These are phyloP conservation scores for Athetis lepigone DNA, from an alignment of 2,888 invertebrate genomes.

Conservation along the genomic window DNA sequence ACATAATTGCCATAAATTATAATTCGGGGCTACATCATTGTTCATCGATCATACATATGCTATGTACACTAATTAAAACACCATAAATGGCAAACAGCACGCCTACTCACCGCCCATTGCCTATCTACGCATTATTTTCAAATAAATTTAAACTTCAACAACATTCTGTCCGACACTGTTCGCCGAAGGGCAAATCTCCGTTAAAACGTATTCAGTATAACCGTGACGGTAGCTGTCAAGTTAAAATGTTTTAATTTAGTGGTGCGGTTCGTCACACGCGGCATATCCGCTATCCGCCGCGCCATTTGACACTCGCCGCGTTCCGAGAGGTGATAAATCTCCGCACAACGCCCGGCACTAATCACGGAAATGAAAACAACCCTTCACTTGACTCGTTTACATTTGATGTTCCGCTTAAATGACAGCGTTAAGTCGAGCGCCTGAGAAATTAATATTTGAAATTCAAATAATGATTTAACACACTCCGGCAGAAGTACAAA, in stretches of 20 bases:
- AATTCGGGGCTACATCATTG: slow-evolving; percentile 16
- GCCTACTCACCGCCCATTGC: slow-evolving; percentile 55
- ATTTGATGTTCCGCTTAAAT: slow-evolving; percentile 80
- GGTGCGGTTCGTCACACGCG: slow-evolving; percentile 79
- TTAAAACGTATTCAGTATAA: slow-evolving; percentile 76
- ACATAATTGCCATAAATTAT: slow-evolving; percentile 21
- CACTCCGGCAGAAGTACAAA: slow-evolving; percentile 58
- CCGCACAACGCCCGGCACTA: slow-evolving; percentile 78
- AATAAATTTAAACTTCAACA: slow-evolving; percentile 56
- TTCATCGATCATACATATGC: slow-evolving; percentile 39
- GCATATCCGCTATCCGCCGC: slow-evolving; percentile 76
- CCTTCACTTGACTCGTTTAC: slow-evolving; percentile 80
- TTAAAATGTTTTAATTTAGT: slow-evolving; percentile 89
- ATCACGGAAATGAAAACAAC: slow-evolving; percentile 88
- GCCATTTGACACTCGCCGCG: slow-evolving; percentile 82
- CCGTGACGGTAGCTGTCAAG: slow-evolving; percentile 85
- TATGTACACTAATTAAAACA: slow-evolving; percentile 50
- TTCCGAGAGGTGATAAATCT: slow-evolving; percentile 86
- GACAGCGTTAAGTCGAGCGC: slow-evolving; percentile 69
- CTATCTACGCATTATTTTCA: slow-evolving; percentile 56
- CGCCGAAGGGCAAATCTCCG: slow-evolving; percentile 73
- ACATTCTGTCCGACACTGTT: slow-evolving; percentile 64
- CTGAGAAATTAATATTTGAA: slow-evolving; percentile 65
- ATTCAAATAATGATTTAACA: slow-evolving; percentile 62
- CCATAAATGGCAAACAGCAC: slow-evolving; percentile 45